Evolutionary conservation across 2,888 invertebrate genomes (phyloP).

Genomic region (Patella pellucida): DNA sequence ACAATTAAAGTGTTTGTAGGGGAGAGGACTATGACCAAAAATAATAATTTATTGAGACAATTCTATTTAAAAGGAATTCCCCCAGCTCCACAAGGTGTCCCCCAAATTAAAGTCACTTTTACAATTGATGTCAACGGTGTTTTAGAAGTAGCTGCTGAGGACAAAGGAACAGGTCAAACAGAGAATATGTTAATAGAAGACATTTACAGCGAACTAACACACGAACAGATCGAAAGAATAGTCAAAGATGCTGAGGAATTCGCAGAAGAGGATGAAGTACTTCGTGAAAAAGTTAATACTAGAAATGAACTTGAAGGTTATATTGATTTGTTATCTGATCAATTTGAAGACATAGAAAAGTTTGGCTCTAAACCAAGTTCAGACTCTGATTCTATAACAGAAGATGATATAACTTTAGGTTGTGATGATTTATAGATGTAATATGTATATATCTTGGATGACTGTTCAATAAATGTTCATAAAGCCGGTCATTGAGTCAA

Average conservation of each 20-base stretch:
- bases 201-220: conserved; percentile 95
- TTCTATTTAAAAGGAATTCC: conserved; percentile 98
- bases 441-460: conserved; percentile 90
- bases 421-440: conserved; percentile 97
- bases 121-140: conserved; percentile 74
- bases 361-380: conserved; percentile 89
- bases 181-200: conserved; percentile 99
- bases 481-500: no score
- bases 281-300: conserved; percentile 86
- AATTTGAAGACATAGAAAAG: conserved; percentile 95
- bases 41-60: conserved; percentile 97
- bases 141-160: conserved; percentile 87
- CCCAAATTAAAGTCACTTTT: conserved; percentile 73
- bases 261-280: conserved; percentile 89
- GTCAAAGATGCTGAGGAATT: conserved; percentile 99
- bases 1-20: conserved; percentile 94
- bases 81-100: conserved; percentile 76
- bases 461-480: no score
- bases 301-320: conserved; percentile 95
- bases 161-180: conserved; percentile 98
- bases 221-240: conserved; percentile 99
- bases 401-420: conserved; percentile 87
- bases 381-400: conserved; percentile 93
- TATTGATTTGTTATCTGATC: conserved; percentile 97
- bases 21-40: conserved; percentile 99